Conservation (phyloP, 2,797 vertebrate genomes). For the Hippocampus kuda region DNA sequence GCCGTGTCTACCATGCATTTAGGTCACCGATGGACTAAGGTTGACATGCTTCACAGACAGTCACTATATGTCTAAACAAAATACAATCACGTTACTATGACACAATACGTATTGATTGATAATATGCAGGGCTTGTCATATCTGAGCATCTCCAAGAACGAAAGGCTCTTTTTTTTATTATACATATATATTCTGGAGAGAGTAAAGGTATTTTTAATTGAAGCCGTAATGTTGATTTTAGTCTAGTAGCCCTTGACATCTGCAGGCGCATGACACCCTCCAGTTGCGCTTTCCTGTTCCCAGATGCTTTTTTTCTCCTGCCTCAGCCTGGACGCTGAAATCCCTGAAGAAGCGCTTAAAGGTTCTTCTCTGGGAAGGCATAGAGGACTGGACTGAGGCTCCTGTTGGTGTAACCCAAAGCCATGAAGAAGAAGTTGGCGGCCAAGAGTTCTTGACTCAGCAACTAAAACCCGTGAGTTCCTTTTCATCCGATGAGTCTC, state of each 20-base stretch:
- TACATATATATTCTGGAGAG: no score
- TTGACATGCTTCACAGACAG: conserved; percentile 42
- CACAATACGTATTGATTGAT: conserved; percentile 7
- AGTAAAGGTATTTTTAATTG: no score
- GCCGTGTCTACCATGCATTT: conserved; percentile 25
- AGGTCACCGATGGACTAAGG: conserved; percentile 26
- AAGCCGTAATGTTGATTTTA: no score
- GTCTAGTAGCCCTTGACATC: conserved; percentile 10
- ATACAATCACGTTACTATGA: conserved; percentile 1
- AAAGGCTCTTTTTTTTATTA: no score
- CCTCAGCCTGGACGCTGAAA: conserved; percentile 71
- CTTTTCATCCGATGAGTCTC: no score
- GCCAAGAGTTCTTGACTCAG: conserved; percentile 62
- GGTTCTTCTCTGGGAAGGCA: conserved; percentile 89
- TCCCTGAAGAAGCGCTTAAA: conserved; percentile 85
- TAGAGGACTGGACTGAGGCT: conserved; percentile 88
- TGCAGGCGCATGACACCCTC: conserved; percentile 49
- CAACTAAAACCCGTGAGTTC: neutral
- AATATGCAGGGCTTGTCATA: conserved; percentile 20
- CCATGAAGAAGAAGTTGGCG: conserved; percentile 90
- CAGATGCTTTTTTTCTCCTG: conserved; percentile 70
- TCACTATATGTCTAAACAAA: conserved; percentile 13
- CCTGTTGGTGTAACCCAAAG: conserved; percentile 61
- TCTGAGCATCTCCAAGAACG: neutral
- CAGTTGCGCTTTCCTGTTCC: conserved; percentile 59